Evolutionary conservation across 30 jellyfish, hydroid and myxozoan genomes (phyloP), one percentile per base, ranked within the genome.

Genomic region (Catostylus mosaicus): DNA sequence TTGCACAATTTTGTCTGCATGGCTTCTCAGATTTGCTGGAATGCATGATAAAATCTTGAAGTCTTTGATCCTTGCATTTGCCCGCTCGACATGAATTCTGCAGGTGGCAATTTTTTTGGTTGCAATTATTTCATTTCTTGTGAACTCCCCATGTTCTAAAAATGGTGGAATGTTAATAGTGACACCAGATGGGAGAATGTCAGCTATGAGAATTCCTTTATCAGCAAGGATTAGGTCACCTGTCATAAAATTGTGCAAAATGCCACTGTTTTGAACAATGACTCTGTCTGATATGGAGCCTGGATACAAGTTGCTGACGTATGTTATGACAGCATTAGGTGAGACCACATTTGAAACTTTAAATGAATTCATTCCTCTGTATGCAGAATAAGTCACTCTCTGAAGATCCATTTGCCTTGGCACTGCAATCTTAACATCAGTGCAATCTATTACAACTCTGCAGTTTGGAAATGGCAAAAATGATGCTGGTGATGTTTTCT

Each of bases 81-180:
- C 88, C 46, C 88, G 30, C 48, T 51, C 67, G 0, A 76, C 77
- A 57, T 76, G 78, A 0, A 76, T 76, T 76, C 67, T 54, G 77
- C 77, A 51, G 2, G 22, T 54, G 14, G 76, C 77, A 51, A 32
- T 56, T 35, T 30, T 5, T 57, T 76, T 76, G 27, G 77, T 56
- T 27, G 71, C 71, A 3, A 10, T 33, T 0, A 22, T 22, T 76
- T 76, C 77, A 27, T 35, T 51, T 43, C 26, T 35, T 48, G 85
- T 73, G 38, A 54, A 76, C 47, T 61, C 16, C 26, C 78, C 88
- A 76, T 76, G 36, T 3, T 54, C 27, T 47, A 52, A 29, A 76
- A 76, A 76, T 0, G 88, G 88, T 76, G 77, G 88, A 32, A 52
- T 76, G 32, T 76, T 76, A 2, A 76, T 43, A 16, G 88, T 12